Base-by-base conservation (phyloP, 2,797 vertebrate species). In the Smutsia temminckii region DNA sequence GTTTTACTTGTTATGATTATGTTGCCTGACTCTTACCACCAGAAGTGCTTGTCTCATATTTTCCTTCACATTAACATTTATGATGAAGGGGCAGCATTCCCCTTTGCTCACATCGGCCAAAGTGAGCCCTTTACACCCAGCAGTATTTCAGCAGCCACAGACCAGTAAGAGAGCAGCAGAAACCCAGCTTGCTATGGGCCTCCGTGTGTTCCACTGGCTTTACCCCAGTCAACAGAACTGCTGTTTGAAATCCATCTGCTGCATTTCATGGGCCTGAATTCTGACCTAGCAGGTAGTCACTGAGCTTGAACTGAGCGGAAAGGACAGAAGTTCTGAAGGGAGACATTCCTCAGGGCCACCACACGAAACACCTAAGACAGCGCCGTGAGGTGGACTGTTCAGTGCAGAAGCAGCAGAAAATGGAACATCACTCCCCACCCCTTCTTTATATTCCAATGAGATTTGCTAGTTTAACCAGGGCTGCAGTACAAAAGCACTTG, bases 361-460 rank as follows among this genome's bases (percentile, higher is more conserved):
- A 25, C 80, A 63, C 69, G 84, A 93, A 83, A 57, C 83, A 84
- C 94, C 95, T 69, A 49, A 57, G 97, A 96, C 96, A 97, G 96
- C 75, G 93, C 94, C 96, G 64, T 20, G 81, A 97, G 97, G 66
- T 93, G 34, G 25, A 0, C 96, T 97, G 97, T 97, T 94, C 94
- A 95, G 84, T 85, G 95, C 95, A 96, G 94, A 97, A 96, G 94
- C 91, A 96, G 93, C 83, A 97, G 95, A 98, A 98, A 97, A 93
- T 92, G 97, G 95, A 98, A 91, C 97, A 93, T 18, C 96, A 92
- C 93, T 97, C 97, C 97, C 96, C 89, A 98, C 77, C 96, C 98
- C 95, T 98, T 94, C 97, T 98, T 98, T 98, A 98, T 98, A 98
- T 98, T 98, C 98, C 98, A 98, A 98, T 98, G 98, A 98, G 98